Percentiles rank a stretch among this genome's conserved stretches.
Evolutionary conservation across 2,888 invertebrate species (phyloP).

Genomic region (Margaritifera margaritifera): DNA sequence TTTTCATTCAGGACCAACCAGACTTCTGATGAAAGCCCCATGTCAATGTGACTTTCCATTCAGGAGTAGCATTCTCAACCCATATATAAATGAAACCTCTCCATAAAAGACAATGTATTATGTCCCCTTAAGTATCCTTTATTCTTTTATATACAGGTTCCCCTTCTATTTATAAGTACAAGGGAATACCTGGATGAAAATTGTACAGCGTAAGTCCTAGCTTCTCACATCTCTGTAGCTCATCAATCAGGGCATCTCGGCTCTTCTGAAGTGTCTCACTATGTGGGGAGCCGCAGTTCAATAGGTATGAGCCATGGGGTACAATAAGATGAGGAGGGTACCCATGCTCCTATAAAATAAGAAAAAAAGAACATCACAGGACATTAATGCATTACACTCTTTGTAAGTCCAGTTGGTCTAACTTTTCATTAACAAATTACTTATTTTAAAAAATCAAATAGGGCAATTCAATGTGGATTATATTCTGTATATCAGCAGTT

Average conservation of each 20-base stretch:
- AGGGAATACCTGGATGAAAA: constrained; percentile 73
- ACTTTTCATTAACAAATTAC: no score
- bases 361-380: neutral
- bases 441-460: no score
- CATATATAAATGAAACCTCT: no score
- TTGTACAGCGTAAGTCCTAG: constrained; percentile 74
- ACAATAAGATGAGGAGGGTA: constrained; percentile 65
- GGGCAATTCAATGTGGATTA: no score
- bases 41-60: no score
- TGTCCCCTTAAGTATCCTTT: no score
- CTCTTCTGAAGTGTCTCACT: constrained; percentile 70
- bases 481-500: no score
- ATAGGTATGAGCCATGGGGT: constrained; percentile 73
- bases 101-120: no score
- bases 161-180: neutral
- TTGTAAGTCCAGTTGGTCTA: neutral
- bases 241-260: constrained; percentile 72
- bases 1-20: no score
- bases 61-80: no score
- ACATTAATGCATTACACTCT: neutral
- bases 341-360: constrained; percentile 58
- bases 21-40: no score
- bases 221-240: constrained; percentile 73
- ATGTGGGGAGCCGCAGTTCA: constrained; percentile 74
- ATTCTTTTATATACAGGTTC: no score